Base-by-base conservation (phyloP, 2,113 vertebrate genomes). In the Dipodomys merriami region DNA sequence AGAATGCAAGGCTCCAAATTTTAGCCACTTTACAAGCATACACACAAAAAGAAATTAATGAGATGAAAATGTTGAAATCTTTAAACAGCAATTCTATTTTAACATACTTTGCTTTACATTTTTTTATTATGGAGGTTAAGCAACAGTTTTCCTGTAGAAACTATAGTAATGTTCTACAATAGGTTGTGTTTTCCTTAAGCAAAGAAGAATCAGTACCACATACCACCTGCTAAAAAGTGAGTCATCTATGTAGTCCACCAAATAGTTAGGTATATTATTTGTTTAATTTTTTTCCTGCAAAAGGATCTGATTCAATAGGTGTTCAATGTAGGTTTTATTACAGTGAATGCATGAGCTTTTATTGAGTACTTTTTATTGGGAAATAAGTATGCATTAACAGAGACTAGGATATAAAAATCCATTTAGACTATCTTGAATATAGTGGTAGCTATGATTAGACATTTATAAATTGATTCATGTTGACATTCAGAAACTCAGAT, bases 351-450 rank as follows among this genome's bases (percentile, higher is more conserved):
- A 29, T 53, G n/a, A 89, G 57, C 1, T 86, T 78, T 85, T 44
- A 27, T 84, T 95, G 81, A 95, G 91, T 86, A 94, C 65, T 92
- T 90, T 44, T 92, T 65, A 90, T 23, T 16, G 86, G 74, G 73
- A 27, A 91, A 94, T 84, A 39, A 94, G 79, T 67, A 25, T 62
- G 79, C 81, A 95, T 86, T 93, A 90, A 86, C 64, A 84, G 11
- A 92, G 57, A 29, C 79, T 0, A 76, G 39, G 67, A 68, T 68
- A 73, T 33, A 90, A 57, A 92, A 94, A 83, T 20, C 20, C 80
- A 65, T 93, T 96, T 96, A 1, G 13, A 81, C 4, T 1, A 23
- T n/a, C 95, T 87, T 96, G 74, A 96, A 94, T 89, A 90, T 93
- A 74, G 91, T 83, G 29, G 0, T 76, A 91, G 72, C 74, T 92